These are phyloP conservation scores for Campopleginae sp. DNA, from an alignment of 2,888 invertebrate species.

Conservation along the genomic window DNA sequence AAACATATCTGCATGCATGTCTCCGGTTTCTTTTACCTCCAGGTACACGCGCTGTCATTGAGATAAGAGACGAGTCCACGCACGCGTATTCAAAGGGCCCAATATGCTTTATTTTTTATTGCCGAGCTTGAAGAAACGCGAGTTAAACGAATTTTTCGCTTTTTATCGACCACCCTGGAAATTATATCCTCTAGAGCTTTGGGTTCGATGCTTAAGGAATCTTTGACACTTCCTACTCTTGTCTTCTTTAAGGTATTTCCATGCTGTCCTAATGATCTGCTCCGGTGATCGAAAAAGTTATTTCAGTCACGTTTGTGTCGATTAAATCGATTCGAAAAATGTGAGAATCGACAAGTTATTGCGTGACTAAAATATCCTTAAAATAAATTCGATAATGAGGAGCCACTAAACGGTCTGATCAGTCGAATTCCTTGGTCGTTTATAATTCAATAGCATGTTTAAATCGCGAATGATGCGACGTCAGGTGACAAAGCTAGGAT, in stretches of 20 bases:
- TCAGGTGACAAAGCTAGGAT: background rate
- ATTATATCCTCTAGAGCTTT: constrained; percentile 24
- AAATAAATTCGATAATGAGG: background rate
- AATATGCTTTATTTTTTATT: constrained; percentile 6
- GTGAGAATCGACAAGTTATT: background rate
- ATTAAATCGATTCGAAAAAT: background rate
- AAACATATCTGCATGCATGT: background rate
- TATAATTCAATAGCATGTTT: background rate
- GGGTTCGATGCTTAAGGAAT: constrained; percentile 21
- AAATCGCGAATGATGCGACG: background rate
- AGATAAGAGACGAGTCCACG: constrained; percentile 27
- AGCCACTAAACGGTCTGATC: background rate
- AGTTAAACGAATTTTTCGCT: background rate
- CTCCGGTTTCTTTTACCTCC: constrained; percentile 38
- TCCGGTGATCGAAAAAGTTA: background rate
- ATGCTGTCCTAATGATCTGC: background rate
- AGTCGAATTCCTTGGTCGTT: background rate
- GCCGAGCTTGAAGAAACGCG: background rate
- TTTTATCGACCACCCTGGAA: constrained; percentile 8
- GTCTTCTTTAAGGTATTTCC: background rate
- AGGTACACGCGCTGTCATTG: constrained; percentile 48
- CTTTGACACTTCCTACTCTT: background rate
- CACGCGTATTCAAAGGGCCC: constrained; percentile 19
- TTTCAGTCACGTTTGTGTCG: background rate
- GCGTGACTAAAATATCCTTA: background rate